Base-by-base conservation (phyloP, 1,140 invertebrate species). In the Diachasma alloeum region DNA sequence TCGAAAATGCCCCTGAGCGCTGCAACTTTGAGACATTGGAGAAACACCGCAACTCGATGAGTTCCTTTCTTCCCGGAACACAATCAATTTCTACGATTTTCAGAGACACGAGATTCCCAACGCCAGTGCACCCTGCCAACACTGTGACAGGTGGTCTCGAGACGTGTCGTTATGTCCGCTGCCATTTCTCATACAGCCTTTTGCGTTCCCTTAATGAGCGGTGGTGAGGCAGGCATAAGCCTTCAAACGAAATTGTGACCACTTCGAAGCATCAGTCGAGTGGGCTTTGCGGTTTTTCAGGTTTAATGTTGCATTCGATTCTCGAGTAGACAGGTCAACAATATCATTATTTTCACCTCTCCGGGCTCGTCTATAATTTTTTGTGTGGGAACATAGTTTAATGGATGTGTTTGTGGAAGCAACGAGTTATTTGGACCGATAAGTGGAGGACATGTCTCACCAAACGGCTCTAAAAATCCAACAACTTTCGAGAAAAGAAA, bases 91-190 rank as follows among this genome's bases (percentile, higher is more conserved):
- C 22, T 63, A 13, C 9, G 53, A 59, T 66, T 74, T 74, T 9
- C 15, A 63, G 59, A n/a, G 59, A 63, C 59, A 26, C 59, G 59
- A 26, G 59, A 63, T 63, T 63, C 59, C 59, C 59, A 19, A 19
- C n/a, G 76, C 31, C 79, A 80, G 81, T 75, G 17, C n/a, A 77
- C 63, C 56, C 69, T 66, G 24, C 80, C 46, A 70, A 48, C 56
- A 48, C 42, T 19, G 76, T 77, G 72, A 78, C 76, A 78, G 72
- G 67, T 78, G 76, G 53, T 22, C 44, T 19, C 37, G 72, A 78
- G 67, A 78, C 76, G 76, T 78, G 69, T 78, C 48, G 72, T 71
- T 74, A 74, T 68, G 66, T 56, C 67, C 59, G 22, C 46, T 44
- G 36, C 68, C 48, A 48, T 76, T 42, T 63, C 53, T 71, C 68